These are phyloP conservation scores for Thripadectes ignobilis DNA, from an alignment of 2,797 vertebrate genomes.

Conservation along the genomic window DNA sequence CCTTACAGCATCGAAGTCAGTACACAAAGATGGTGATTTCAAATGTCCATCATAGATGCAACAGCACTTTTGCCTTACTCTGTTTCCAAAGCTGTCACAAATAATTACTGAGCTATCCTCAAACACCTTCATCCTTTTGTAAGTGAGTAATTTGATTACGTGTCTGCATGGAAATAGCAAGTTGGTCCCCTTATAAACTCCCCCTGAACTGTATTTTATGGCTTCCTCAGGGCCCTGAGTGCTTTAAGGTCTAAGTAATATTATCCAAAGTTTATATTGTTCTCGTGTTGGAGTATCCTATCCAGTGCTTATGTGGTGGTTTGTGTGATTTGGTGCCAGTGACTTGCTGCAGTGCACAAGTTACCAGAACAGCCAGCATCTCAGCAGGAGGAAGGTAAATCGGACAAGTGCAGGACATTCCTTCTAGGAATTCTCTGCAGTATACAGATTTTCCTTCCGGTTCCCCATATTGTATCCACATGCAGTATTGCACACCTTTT, in stretches of 20 bases:
- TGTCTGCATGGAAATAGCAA: not conserved
- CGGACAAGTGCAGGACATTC: not conserved
- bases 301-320: not conserved
- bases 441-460: not conserved
- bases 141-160: constrained; percentile 25
- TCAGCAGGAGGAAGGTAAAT: not conserved
- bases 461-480: not conserved
- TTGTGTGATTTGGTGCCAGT: not conserved
- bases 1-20: not conserved
- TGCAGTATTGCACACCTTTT: not conserved
- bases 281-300: not conserved
- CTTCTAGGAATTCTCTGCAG: not conserved
- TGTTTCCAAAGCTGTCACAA: constrained; percentile 21
- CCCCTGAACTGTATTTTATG: not conserved
- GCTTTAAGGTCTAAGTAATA: constrained; percentile 4
- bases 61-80: not conserved
- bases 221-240: not conserved
- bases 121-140: not conserved
- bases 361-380: not conserved
- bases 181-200: not conserved
- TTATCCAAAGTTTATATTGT: not conserved
- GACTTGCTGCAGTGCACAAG: not conserved
- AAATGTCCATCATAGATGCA: not conserved
- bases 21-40: not conserved
- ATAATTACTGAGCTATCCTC: constrained; percentile 10